Evolutionary conservation across 2,888 invertebrate species (phyloP).

Genomic region (Idaea straminata): DNA sequence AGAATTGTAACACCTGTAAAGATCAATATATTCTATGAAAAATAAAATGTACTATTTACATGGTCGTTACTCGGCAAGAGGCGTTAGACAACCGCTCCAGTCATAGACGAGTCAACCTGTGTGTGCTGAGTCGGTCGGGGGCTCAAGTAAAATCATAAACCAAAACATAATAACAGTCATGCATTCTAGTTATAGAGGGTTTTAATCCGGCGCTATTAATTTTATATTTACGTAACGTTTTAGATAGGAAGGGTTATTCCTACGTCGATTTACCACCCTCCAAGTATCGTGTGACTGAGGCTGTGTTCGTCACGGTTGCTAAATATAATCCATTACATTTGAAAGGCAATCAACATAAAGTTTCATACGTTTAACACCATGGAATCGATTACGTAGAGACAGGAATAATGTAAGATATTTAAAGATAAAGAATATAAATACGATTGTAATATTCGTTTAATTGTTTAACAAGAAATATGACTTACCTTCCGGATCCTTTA

Average conservation of each 20-base stretch:
- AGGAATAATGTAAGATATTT: conserved; percentile 31
- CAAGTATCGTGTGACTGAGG: conserved; percentile 61
- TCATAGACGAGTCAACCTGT: conserved; percentile 53
- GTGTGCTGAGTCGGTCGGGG: conserved; percentile 75
- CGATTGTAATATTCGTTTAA: conserved; percentile 31
- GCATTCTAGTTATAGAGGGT: conserved; percentile 59
- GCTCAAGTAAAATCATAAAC: conserved; percentile 75
- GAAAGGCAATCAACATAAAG: conserved; percentile 39
- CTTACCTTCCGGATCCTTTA: conserved; percentile 62
- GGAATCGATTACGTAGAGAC: conserved; percentile 71
- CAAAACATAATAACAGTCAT: conserved; percentile 66
- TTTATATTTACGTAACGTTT: conserved; percentile 35
- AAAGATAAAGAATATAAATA: conserved; percentile 28
- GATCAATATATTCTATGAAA: conserved; percentile 78
- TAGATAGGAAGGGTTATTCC: conserved; percentile 33
- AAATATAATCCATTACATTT: conserved; percentile 18
- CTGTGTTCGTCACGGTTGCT: conserved; percentile 20
- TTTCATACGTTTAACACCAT: conserved; percentile 48
- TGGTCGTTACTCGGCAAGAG: conserved; percentile 33
- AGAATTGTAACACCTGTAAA: conserved; percentile 99
- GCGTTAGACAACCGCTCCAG: conserved; percentile 41
- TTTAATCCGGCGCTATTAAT: conserved; percentile 44
- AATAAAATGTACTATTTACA: conserved; percentile 55
- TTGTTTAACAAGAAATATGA: conserved; percentile 39
- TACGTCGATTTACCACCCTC: conserved; percentile 58